phyloP scores from a whole-genome alignment of 2,888 invertebrate species.

The Cremastobaeus sp. region DNA sequence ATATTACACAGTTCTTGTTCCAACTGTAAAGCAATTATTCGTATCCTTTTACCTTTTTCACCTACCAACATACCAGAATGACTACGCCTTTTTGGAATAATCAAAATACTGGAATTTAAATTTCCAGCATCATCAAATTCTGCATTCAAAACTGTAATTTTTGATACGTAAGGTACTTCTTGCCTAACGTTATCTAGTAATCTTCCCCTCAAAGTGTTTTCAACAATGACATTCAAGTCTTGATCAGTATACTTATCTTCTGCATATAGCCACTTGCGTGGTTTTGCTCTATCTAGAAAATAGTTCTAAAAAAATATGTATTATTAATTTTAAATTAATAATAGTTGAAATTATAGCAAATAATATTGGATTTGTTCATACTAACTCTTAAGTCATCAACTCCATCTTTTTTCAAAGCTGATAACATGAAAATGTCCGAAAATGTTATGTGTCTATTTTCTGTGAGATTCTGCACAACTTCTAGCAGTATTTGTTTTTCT shows the following conservation, averaged over 20 bases:
- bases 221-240: constrained; percentile 83
- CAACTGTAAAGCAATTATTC: constrained; percentile 80
- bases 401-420: constrained; percentile 89
- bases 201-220: constrained; percentile 88
- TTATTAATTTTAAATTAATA: constrained; percentile 7
- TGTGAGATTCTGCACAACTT: constrained; percentile 85
- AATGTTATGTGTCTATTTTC: constrained; percentile 86
- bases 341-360: constrained; percentile 19
- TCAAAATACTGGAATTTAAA: constrained; percentile 81
- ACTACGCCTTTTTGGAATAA: constrained; percentile 83
- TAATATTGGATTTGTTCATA: constrained; percentile 6
- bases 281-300: constrained; percentile 83
- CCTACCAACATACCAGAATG: constrained; percentile 85
- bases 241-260: constrained; percentile 86
- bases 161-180: constrained; percentile 91
- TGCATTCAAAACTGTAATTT: constrained; percentile 83
- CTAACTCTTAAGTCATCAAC: constrained; percentile 84
- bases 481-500: constrained; percentile 83
- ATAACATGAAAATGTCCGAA: constrained; percentile 93
- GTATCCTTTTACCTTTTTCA: constrained; percentile 83
- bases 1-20: constrained; percentile 70
- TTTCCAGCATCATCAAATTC: constrained; percentile 81
- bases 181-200: constrained; percentile 89
- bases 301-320: constrained; percentile 81
- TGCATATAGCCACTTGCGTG: constrained; percentile 84